These are phyloP conservation scores for Prinia subflava DNA, from an alignment of 2,113 vertebrate genomes.

Conservation along the genomic window DNA sequence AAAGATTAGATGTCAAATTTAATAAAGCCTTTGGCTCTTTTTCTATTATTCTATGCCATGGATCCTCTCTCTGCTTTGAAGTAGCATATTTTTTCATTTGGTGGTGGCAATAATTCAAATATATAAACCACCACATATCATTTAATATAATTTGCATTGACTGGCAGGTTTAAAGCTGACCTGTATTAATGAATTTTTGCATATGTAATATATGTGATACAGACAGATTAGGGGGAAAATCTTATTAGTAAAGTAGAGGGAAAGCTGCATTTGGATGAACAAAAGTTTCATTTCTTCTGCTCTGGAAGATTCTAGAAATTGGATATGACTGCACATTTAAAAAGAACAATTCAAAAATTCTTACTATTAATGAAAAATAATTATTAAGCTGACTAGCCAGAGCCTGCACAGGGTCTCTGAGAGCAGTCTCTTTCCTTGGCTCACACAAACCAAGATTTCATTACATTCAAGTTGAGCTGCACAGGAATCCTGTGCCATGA, in stretches of 20 bases:
- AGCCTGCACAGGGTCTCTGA: not conserved
- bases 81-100: slow-evolving; percentile 2
- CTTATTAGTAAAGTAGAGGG: not conserved
- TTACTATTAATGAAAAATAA: not conserved
- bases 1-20: slow-evolving; percentile 59
- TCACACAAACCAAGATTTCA: not conserved
- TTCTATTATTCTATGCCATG: not conserved
- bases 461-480: not conserved
- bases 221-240: not conserved
- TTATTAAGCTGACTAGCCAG: not conserved
- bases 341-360: not conserved
- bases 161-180: slow-evolving; percentile 27
- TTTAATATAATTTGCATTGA: slow-evolving; percentile 34
- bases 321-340: not conserved
- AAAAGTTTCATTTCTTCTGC: not conserved
- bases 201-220: not conserved
- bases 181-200: slow-evolving; percentile 13
- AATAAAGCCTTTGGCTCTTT: slow-evolving; percentile 50
- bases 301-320: not conserved
- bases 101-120: slow-evolving; percentile 17
- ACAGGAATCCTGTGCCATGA: not conserved
- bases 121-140: not conserved
- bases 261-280: not conserved
- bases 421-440: not conserved
- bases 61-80: slow-evolving; percentile 14